Evolutionary conservation across 1,140 invertebrate species (phyloP).

Genomic region (Sesamia nonagrioides): DNA sequence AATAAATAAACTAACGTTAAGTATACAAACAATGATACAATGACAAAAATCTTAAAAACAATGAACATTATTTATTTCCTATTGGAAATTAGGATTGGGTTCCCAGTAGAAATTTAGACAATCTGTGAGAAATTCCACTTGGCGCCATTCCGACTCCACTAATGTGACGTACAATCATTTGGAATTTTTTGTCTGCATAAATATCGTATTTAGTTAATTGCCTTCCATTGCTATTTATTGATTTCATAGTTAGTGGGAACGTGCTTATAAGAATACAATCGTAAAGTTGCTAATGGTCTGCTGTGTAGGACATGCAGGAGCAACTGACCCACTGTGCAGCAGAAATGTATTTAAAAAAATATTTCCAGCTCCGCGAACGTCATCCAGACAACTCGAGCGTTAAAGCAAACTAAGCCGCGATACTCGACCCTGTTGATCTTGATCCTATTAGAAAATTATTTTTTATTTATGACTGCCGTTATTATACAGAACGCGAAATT

Average conservation of each 20-base stretch:
- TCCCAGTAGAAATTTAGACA: conserved; percentile 64
- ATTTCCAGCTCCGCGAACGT: neutral
- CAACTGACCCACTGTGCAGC: neutral
- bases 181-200: conserved; percentile 55
- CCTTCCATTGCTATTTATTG: conserved; percentile 38
- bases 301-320: neutral
- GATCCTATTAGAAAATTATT: conserved; percentile 11
- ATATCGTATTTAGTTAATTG: conserved; percentile 59
- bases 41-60: conserved; percentile 51
- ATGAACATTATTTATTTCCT: conserved; percentile 59
- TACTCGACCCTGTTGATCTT: conserved; percentile 8
- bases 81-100: conserved; percentile 68
- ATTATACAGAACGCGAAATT: neutral
- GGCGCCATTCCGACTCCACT: conserved; percentile 51
- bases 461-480: conserved; percentile 10
- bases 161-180: conserved; percentile 45
- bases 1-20: conserved; percentile 36
- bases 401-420: conserved; percentile 1
- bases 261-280: neutral
- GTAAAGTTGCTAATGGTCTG: neutral
- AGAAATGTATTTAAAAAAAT: neutral
- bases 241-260: conserved; percentile 18
- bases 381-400: conserved; percentile 7
- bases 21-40: conserved; percentile 48
- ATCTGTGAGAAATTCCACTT: conserved; percentile 68